A percentile compares a stretch with the other conserved stretches of the same genome.
Conservation (phyloP, 2,113 vertebrate genomes). For the Agapornis roseicollis region DNA sequence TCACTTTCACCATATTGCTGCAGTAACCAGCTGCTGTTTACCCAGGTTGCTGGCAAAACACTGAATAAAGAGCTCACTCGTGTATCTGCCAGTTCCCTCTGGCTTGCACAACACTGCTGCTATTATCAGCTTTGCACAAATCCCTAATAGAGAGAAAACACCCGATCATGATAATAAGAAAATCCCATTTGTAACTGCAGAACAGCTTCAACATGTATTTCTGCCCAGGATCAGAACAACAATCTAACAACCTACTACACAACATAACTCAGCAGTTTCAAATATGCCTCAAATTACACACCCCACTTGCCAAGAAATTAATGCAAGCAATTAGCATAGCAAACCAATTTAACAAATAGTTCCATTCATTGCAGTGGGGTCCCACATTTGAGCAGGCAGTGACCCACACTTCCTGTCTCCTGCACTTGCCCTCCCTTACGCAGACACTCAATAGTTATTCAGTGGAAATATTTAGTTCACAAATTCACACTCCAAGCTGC, state of each 20-base stretch:
- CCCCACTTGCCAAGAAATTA: neutral
- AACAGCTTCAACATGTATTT: neutral
- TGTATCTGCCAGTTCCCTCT: rapidly evolving
- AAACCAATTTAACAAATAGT: neutral
- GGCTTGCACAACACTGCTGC: neutral
- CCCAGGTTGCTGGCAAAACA: neutral
- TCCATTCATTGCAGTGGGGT: neutral
- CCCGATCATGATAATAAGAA: neutral
- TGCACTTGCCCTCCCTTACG: neutral
- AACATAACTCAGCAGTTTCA: neutral
- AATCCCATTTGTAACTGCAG: neutral
- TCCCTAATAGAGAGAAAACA: neutral
- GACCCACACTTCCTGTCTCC: neutral
- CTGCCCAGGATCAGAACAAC: neutral
- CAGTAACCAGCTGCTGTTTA: neutral
- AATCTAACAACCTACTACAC: neutral
- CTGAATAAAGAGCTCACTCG: neutral
- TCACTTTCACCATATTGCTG: neutral
- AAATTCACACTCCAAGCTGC: neutral
- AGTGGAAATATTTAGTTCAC: neutral
- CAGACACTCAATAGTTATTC: neutral
- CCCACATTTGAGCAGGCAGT: neutral
- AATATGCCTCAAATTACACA: neutral
- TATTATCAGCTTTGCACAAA: neutral
- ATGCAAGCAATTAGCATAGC: neutral